Conservation (phyloP, 2,113 vertebrate species). For the Ptilonorhynchus violaceus region DNA sequence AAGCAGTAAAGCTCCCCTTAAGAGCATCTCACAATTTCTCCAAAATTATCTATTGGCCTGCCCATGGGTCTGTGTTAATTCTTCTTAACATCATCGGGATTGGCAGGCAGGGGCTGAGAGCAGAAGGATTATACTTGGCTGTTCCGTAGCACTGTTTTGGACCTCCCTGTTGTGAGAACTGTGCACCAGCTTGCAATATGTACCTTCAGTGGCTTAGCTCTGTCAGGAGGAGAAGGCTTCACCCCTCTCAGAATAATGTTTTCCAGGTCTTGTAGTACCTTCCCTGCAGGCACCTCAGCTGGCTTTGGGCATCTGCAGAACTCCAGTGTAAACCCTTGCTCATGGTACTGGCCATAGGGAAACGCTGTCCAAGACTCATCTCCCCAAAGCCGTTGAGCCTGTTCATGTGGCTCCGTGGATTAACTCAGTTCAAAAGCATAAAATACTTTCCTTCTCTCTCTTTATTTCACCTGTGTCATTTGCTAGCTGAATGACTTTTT, state of each 20-base stretch:
- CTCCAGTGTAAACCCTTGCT: not conserved
- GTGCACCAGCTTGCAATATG: rapidly evolving
- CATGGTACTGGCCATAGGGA: not conserved
- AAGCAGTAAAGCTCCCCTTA: not conserved
- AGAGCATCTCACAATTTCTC: not conserved
- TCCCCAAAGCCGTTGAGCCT: not conserved
- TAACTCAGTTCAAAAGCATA: not conserved
- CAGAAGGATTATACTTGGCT: not conserved
- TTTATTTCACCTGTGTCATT: not conserved
- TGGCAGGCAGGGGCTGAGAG: not conserved
- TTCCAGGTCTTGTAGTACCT: not conserved
- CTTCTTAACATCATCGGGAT: rapidly evolving
- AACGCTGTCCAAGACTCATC: not conserved
- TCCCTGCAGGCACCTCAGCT: not conserved
- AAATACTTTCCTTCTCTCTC: not conserved
- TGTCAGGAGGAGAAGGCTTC: not conserved
- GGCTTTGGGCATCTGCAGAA: not conserved
- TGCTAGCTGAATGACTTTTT: not conserved
- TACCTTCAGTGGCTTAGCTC: not conserved
- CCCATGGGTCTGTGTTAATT: not conserved
- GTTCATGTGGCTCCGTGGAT: not conserved
- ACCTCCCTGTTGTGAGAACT: not conserved
- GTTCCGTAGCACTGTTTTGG: not conserved
- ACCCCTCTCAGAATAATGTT: not conserved
- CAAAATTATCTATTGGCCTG: not conserved